Conservation (phyloP, 1,140 invertebrate genomes). For the Zaprionus ghesquierei region DNA sequence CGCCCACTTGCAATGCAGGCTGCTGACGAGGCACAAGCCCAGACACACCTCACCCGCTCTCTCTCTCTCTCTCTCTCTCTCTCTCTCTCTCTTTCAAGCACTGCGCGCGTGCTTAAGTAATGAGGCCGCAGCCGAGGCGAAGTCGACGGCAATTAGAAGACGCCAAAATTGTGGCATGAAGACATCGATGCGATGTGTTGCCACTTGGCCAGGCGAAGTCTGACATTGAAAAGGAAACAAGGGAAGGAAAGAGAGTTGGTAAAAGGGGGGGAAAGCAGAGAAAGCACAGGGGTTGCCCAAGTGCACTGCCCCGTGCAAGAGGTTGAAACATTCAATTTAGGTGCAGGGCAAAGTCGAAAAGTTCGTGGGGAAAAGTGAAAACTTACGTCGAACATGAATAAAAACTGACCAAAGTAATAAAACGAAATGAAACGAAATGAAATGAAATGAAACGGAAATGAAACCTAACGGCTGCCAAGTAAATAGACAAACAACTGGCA, state of each 20-base stretch:
- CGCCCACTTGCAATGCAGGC: slow-evolving; percentile 2
- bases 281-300: slow-evolving; percentile 20
- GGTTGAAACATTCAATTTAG: slow-evolving; percentile 74
- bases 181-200: slow-evolving; percentile 52
- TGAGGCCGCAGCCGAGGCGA: slow-evolving; percentile 45
- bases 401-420: slow-evolving; percentile 77
- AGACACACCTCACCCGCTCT: neutral
- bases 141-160: slow-evolving; percentile 74
- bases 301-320: slow-evolving; percentile 37
- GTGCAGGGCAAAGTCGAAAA: slow-evolving; percentile 1
- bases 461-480: slow-evolving; percentile 75
- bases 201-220: slow-evolving; percentile 10
- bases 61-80: neutral
- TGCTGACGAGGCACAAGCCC: slow-evolving; percentile 16
- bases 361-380: neutral
- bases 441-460: slow-evolving; percentile 76
- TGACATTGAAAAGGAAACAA: slow-evolving; percentile 25
- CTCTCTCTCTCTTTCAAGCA: neutral
- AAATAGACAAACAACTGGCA: slow-evolving; percentile 70
- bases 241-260: no score
- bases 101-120: slow-evolving; percentile 69
- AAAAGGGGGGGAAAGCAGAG: no score
- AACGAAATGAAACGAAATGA: slow-evolving; percentile 63
- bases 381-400: slow-evolving; percentile 36
- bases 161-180: slow-evolving; percentile 23